These are phyloP conservation scores for Enteromius treurensis DNA, from an alignment of 2,797 vertebrate genomes.

Conservation along the genomic window DNA sequence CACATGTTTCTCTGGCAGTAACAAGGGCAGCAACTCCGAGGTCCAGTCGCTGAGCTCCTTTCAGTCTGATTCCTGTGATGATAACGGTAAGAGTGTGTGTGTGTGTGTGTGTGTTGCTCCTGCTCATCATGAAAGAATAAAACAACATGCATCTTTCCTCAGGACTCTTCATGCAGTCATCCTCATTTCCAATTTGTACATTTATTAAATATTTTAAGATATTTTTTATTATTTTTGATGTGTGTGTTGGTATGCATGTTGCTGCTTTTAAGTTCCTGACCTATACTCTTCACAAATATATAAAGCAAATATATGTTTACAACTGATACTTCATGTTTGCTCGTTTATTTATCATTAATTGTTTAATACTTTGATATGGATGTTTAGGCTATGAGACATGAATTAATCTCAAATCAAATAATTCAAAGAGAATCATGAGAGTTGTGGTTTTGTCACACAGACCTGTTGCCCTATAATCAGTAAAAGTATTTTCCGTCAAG, in stretches of 20 bases:
- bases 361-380: background rate
- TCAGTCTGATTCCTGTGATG: slow-evolving; percentile 95
- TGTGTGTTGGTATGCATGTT: background rate
- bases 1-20: slow-evolving; percentile 92
- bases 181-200: slow-evolving; percentile 15
- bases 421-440: background rate
- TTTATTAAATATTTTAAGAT: background rate
- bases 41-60: slow-evolving; percentile 96
- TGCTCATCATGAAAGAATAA: background rate
- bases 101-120: background rate
- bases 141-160: background rate
- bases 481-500: background rate
- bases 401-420: background rate
- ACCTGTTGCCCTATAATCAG: background rate
- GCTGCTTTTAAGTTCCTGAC: slow-evolving; percentile 12
- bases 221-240: background rate
- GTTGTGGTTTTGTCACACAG: background rate
- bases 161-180: slow-evolving; percentile 35
- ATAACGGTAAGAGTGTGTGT: slow-evolving; percentile 89
- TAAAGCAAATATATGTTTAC: background rate
- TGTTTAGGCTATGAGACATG: background rate
- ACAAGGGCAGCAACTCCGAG: slow-evolving; percentile 95
- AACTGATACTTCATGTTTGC: background rate
- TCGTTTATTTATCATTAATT: background rate
- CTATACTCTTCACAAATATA: background rate